Percentiles rank a stretch among this genome's conserved stretches.
These are phyloP conservation scores for Perca schrenkii DNA, from an alignment of 2,113 vertebrate species.

Conservation along the genomic window DNA sequence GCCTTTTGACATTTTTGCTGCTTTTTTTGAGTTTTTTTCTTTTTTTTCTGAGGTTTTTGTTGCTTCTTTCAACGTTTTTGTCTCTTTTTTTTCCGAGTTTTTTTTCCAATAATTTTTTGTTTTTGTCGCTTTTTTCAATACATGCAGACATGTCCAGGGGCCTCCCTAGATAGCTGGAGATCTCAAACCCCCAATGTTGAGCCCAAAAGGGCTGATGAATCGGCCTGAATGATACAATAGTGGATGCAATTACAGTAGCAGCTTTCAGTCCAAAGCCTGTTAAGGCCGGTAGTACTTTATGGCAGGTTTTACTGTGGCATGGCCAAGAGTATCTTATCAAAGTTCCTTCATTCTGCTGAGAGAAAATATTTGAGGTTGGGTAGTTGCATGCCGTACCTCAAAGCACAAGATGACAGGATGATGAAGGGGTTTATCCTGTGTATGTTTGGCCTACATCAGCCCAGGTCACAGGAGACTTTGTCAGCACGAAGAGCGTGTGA, in stretches of 20 bases:
- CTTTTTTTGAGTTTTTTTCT: too few relatives aligned
- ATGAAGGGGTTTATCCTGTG: slow-evolving; percentile 62
- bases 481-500: slow-evolving; percentile 7
- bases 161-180: too few relatives aligned
- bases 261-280: neutral
- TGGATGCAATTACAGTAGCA: neutral
- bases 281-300: neutral
- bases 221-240: neutral
- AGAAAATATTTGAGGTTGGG: slow-evolving; percentile 39
- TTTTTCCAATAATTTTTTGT: too few relatives aligned
- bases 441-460: slow-evolving; percentile 53
- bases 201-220: neutral
- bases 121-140: too few relatives aligned
- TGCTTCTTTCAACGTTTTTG: too few relatives aligned
- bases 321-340: slow-evolving; percentile 43
- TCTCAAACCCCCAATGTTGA: too few relatives aligned
- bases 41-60: too few relatives aligned
- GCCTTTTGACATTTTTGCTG: too few relatives aligned
- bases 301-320: slow-evolving; percentile 1
- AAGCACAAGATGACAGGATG: slow-evolving; percentile 63
- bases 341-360: slow-evolving; percentile 18
- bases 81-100: too few relatives aligned
- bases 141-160: too few relatives aligned
- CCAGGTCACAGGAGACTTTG: slow-evolving; percentile 47
- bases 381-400: slow-evolving; percentile 33